Percentiles rank a stretch among this genome's conserved stretches.
Evolutionary conservation across 2,113 vertebrate species (phyloP).

Genomic region (Lipophrys pholis): DNA sequence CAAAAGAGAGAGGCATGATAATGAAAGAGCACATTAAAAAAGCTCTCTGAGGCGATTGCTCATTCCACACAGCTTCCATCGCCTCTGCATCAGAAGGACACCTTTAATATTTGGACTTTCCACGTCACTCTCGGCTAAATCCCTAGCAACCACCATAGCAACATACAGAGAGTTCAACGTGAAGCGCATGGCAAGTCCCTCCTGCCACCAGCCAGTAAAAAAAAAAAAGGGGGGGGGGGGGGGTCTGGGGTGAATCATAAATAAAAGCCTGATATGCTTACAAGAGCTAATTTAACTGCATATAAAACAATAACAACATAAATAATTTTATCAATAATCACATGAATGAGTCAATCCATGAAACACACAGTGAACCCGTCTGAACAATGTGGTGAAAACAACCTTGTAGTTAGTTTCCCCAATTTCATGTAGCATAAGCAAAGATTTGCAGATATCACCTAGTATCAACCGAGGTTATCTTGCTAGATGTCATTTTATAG

Average conservation of each 20-base stretch:
- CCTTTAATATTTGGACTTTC: slow-evolving; percentile 87
- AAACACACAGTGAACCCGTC: not conserved
- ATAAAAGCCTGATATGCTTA: slow-evolving; percentile 55
- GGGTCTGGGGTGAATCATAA: slow-evolving; percentile 9
- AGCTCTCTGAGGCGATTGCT: slow-evolving; percentile 70
- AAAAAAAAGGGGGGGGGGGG: slow-evolving; percentile 10
- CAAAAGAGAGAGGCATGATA: slow-evolving; percentile 65
- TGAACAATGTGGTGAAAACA: slow-evolving; percentile 9
- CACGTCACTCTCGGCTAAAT: slow-evolving; percentile 84
- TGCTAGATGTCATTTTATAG: no score
- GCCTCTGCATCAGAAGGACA: slow-evolving; percentile 82
- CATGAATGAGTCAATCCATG: slow-evolving; percentile 9
- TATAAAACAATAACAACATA: slow-evolving; percentile 28
- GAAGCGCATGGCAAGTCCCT: slow-evolving; percentile 83
- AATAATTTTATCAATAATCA: slow-evolving; percentile 48
- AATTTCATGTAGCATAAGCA: no score
- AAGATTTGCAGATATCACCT: no score
- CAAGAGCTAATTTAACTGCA: slow-evolving; percentile 63
- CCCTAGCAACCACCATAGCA: slow-evolving; percentile 88
- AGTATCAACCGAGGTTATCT: no score
- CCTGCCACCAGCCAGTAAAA: slow-evolving; percentile 66
- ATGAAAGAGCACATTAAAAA: slow-evolving; percentile 67
- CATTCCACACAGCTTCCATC: slow-evolving; percentile 75
- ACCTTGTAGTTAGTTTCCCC: no score
- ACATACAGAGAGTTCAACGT: slow-evolving; percentile 83